phyloP scores from a whole-genome alignment of 1,140 invertebrate genomes.

The Sarcophaga peregrina region DNA sequence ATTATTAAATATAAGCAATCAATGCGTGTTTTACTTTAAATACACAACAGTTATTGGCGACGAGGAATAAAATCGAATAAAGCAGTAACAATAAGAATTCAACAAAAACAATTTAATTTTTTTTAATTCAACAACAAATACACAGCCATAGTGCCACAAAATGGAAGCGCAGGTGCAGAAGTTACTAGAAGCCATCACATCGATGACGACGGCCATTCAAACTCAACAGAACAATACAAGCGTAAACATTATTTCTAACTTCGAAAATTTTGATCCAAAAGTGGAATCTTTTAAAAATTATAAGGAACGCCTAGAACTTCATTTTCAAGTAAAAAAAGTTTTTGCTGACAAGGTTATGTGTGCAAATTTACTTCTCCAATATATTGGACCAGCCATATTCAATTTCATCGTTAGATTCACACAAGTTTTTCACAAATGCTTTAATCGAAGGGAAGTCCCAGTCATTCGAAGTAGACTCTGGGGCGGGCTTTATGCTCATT shows the following conservation, averaged over 20 bases:
- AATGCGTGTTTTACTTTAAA: too few species aligned
- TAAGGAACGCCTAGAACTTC: constrained; percentile 19
- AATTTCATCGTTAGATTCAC: background rate
- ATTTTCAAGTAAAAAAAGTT: constrained; percentile 33
- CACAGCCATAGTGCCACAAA: background rate
- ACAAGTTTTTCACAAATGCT: constrained; percentile 27
- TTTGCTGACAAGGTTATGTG: constrained; percentile 23
- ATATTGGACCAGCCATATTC: constrained; percentile 20
- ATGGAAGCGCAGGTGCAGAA: constrained; percentile 2
- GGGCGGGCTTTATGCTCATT: background rate
- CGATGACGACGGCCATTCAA: constrained; percentile 14
- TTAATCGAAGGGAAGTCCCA: constrained; percentile 9
- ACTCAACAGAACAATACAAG: too few species aligned
- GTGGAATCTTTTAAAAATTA: too few species aligned
- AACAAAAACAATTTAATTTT: background rate
- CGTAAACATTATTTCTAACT: too few species aligned
- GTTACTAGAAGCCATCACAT: background rate
- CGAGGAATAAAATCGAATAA: constrained; percentile 18
- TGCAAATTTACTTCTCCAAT: constrained; percentile 32
- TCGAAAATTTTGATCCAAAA: too few species aligned
- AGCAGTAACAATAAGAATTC: constrained; percentile 11
- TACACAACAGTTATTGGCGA: constrained; percentile 16
- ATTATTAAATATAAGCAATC: too few species aligned
- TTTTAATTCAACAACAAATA: background rate
- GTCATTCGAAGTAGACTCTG: constrained; percentile 41